A percentile compares a stretch with the other conserved stretches of the same genome.
Conservation (phyloP, 2,797 vertebrate genomes). For the Alectoris magna region DNA sequence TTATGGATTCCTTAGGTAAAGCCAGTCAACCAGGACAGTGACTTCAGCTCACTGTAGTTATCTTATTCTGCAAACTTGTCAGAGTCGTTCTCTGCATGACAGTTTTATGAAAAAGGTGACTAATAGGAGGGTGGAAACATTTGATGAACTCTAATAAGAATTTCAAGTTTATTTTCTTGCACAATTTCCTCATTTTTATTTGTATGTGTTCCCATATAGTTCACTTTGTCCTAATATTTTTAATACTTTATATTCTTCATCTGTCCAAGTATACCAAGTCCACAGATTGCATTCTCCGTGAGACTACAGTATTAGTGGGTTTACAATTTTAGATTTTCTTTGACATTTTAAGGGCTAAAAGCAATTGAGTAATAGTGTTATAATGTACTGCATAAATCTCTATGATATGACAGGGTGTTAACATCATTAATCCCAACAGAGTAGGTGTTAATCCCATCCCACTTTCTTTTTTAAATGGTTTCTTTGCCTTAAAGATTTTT, state of each 20-base stretch:
- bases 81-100: not conserved
- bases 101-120: not conserved
- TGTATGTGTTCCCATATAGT: not conserved
- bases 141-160: not conserved
- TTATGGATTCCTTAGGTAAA: not conserved
- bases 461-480: not conserved
- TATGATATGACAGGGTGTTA: not conserved
- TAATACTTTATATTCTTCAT: not conserved
- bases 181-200: not conserved
- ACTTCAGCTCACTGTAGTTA: not conserved
- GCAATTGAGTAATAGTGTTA: not conserved
- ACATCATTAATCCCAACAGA: not conserved
- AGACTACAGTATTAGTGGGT: not conserved
- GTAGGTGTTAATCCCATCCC: not conserved
- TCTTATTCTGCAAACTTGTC: not conserved
- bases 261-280: not conserved
- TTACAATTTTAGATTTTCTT: not conserved
- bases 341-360: not conserved
- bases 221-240: not conserved
- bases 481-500: not conserved
- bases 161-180: not conserved
- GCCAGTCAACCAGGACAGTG: rapidly evolving
- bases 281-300: not conserved
- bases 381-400: not conserved
- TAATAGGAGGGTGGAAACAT: not conserved